Conservation (phyloP, 2,888 invertebrate species). For the Aphelenchoides bicaudatus region DNA sequence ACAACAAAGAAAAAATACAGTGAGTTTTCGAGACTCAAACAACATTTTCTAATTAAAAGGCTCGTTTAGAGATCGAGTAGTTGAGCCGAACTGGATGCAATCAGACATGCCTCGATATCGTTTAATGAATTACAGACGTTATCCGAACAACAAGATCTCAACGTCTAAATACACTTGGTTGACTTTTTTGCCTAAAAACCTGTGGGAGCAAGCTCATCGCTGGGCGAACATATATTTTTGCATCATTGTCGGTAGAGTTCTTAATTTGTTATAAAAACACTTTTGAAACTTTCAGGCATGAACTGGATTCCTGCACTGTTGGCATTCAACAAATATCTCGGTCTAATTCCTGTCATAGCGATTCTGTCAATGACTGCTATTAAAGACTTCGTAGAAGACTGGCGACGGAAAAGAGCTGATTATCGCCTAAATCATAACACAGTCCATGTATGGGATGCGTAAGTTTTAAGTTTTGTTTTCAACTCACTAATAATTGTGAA, state of each 20-base stretch:
- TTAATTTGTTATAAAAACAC: not conserved
- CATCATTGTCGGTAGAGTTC: constrained; percentile 74
- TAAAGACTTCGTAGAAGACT: constrained; percentile 95
- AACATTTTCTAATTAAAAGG: constrained; percentile 3
- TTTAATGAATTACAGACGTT: constrained; percentile 60
- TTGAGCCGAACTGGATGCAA: constrained; percentile 29
- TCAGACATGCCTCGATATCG: constrained; percentile 41
- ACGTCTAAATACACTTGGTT: constrained; percentile 94
- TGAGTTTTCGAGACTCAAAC: constrained; percentile 16
- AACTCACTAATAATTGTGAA: too few relatives aligned
- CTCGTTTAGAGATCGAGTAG: constrained; percentile 31
- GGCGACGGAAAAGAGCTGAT: constrained; percentile 81
- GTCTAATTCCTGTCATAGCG: constrained; percentile 82
- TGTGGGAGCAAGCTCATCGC: constrained; percentile 77
- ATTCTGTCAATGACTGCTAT: constrained; percentile 89
- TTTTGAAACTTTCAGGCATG: constrained; percentile 32
- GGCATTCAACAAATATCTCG: constrained; percentile 46
- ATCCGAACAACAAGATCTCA: constrained; percentile 78
- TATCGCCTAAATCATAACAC: constrained; percentile 87
- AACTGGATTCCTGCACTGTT: constrained; percentile 48
- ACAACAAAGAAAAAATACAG: not conserved
- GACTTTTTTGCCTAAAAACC: constrained; percentile 83
- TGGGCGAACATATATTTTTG: constrained; percentile 96
- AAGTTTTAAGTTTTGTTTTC: constrained; percentile 19
- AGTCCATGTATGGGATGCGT: constrained; percentile 73